Evolutionary conservation across 2,797 vertebrate species (phyloP).

Genomic region (Danio tinwini): DNA sequence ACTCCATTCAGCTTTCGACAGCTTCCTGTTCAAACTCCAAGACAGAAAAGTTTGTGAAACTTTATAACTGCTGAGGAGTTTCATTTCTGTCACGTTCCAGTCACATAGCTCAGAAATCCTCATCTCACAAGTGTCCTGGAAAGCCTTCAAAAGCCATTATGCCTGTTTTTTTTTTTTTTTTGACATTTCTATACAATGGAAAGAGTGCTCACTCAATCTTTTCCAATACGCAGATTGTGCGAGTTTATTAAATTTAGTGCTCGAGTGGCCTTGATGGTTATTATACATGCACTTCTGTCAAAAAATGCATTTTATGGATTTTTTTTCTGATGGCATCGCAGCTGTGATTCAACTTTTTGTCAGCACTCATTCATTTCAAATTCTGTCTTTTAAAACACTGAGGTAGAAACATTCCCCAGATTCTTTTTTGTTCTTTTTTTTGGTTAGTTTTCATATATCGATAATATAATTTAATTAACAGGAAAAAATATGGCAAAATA

Average conservation of each 20-base stretch:
- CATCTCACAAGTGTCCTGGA: neutral
- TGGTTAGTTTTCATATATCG: too few species aligned
- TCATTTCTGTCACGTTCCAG: neutral
- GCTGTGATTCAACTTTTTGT: neutral
- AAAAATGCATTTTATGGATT: neutral
- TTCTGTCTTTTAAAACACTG: neutral
- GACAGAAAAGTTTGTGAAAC: conserved; percentile 11
- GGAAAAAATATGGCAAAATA: too few species aligned
- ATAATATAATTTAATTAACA: too few species aligned
- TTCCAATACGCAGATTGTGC: neutral
- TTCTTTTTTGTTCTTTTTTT: too few species aligned
- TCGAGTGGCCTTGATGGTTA: neutral
- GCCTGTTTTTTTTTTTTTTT: neutral
- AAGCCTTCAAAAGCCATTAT: conserved; percentile 16
- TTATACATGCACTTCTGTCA: neutral
- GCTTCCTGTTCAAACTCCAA: conserved; percentile 12
- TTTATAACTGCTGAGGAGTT: neutral
- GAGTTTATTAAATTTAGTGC: conserved; percentile 13
- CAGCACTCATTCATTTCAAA: neutral
- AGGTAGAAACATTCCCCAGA: too few species aligned
- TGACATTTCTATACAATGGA: conserved; percentile 8
- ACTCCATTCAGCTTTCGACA: neutral
- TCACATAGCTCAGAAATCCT: neutral
- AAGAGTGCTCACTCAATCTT: neutral
- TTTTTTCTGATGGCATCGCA: neutral